These are phyloP conservation scores for Eupithecia vulgata DNA, from an alignment of 2,888 invertebrate genomes.

Conservation along the genomic window DNA sequence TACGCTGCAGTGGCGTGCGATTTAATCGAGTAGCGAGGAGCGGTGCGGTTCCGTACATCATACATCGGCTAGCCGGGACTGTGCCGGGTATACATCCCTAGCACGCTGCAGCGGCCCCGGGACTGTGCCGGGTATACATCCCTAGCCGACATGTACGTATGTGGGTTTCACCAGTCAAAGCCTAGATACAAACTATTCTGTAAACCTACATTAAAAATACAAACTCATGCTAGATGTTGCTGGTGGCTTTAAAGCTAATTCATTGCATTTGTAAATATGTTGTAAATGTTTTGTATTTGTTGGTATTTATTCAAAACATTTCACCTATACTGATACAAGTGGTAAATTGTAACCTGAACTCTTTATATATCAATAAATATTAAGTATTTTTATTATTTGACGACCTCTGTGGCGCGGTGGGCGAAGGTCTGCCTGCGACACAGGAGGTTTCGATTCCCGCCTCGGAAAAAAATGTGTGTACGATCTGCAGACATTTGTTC, in stretches of 20 bases:
- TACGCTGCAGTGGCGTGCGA: conserved; percentile 32
- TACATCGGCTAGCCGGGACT: conserved; percentile 24
- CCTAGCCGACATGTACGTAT: background rate
- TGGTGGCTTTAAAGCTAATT: too few relatives aligned
- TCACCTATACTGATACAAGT: background rate
- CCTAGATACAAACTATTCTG: background rate
- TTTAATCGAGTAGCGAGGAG: conserved; percentile 34
- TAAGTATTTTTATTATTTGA: too few relatives aligned
- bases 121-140: background rate
- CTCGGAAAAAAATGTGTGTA: too few relatives aligned
- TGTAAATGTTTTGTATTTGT: too few relatives aligned
- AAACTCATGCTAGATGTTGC: background rate
- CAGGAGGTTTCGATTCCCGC: too few relatives aligned
- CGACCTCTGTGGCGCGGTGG: too few relatives aligned
- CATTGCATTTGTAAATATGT: too few relatives aligned
- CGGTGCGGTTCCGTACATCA: conserved; percentile 37
- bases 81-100: background rate
- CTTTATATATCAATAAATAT: too few relatives aligned
- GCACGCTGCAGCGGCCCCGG: conserved; percentile 13
- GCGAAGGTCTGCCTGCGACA: too few relatives aligned
- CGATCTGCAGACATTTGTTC: too few relatives aligned
- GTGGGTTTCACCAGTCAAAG: background rate
- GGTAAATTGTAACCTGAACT: too few relatives aligned
- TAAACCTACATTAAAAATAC: background rate
- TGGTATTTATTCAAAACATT: too few relatives aligned